Evolutionary conservation across 2,888 invertebrate genomes (phyloP).

Genomic region (Pseudococcus viburni): DNA sequence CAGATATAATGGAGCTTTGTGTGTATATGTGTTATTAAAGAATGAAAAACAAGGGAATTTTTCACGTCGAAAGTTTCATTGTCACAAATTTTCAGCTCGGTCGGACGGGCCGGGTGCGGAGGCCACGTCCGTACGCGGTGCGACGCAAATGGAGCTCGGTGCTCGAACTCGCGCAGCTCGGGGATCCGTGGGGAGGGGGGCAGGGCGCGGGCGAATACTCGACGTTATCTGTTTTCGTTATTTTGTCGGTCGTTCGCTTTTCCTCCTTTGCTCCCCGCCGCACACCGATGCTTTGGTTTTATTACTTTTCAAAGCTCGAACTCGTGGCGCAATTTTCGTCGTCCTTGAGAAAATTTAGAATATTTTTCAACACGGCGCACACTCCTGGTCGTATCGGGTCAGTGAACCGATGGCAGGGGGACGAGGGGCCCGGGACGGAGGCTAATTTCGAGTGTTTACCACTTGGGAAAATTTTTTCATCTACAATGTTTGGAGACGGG

Average conservation of each 20-base stretch:
- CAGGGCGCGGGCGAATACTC: constrained; percentile 2
- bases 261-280: constrained; percentile 12
- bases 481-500: constrained; percentile 3
- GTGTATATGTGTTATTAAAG: neutral
- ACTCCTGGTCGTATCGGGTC: neutral
- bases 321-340: constrained; percentile 53
- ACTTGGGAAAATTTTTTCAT: neutral
- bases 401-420: neutral
- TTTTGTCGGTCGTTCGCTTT: constrained; percentile 52
- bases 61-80: constrained; percentile 12
- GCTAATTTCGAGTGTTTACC: constrained; percentile 44
- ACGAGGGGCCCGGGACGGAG: neutral
- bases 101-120: neutral
- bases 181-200: neutral
- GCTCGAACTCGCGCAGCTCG: neutral
- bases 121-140: neutral
- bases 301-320: constrained; percentile 57
- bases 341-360: constrained; percentile 56
- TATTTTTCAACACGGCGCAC: constrained; percentile 2
- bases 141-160: neutral
- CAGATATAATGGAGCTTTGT: neutral
- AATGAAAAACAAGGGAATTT: constrained; percentile 6
- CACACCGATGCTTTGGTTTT: constrained; percentile 25
- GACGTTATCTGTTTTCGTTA: constrained; percentile 51
- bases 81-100: neutral